Evolutionary conservation across 2,113 vertebrate genomes (phyloP).

Genomic region (Alaudala cheleensis): DNA sequence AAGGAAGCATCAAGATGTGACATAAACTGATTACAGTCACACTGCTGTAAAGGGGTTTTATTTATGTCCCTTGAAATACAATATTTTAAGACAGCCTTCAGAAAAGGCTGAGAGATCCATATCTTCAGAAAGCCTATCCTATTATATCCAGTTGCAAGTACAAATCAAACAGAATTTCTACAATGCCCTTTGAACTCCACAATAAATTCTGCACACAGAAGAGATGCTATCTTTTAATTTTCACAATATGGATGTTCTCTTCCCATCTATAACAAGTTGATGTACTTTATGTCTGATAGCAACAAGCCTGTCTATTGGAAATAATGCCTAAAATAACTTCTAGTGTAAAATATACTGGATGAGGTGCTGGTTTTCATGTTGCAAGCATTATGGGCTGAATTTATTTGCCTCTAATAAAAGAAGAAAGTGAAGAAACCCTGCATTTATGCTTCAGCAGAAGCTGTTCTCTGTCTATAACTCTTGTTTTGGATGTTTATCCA

Average conservation of each 20-base stretch:
- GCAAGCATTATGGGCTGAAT: not conserved
- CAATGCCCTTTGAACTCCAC: constrained; percentile 32
- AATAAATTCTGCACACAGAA: constrained; percentile 33
- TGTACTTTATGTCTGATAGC: not conserved
- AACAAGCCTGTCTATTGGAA: not conserved
- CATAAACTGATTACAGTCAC: not conserved
- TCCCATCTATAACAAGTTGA: constrained; percentile 2
- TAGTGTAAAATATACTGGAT: not conserved
- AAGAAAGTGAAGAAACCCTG: not conserved
- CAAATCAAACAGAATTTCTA: constrained; percentile 34
- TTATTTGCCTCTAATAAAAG: not conserved
- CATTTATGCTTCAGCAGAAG: not conserved
- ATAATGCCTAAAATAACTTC: not conserved
- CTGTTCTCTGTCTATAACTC: not conserved
- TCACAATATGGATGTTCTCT: constrained; percentile 4
- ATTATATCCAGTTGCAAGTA: constrained; percentile 13
- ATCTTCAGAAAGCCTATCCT: constrained; percentile 3
- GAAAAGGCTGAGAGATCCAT: not conserved
- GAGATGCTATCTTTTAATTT: constrained; percentile 34
- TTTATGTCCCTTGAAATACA: constrained; percentile 39
- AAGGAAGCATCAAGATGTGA: not conserved
- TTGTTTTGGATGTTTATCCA: not conserved
- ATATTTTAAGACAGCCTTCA: not conserved
- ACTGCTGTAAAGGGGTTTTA: not conserved
- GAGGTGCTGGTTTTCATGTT: not conserved